Evolutionary conservation across 2,113 vertebrate species (phyloP), one percentile per base, ranked within the genome.

Genomic region (Cyanoliseus patagonus): DNA sequence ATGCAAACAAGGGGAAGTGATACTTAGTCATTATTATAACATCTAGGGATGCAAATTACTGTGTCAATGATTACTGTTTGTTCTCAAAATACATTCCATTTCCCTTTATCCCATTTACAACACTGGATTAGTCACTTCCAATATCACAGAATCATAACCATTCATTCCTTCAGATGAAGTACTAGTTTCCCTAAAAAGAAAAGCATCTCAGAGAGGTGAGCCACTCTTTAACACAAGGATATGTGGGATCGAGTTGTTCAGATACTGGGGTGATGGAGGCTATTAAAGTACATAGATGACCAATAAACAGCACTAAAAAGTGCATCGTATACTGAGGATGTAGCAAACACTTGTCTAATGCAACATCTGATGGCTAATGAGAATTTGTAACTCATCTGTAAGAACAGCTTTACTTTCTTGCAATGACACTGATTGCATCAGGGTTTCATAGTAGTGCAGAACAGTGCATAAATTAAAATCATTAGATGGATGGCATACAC

Each of bases 1-100:
- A 94, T 93, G 86, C 91, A 96, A 96, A 95, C 81, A 91, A 92
- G 94, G 91, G 95, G 95, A 97, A 96, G 86, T 96, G 95, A 93
- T 96, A 94, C 66, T 96, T 94, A 96, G 92, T 96, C 95, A 95
- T 93, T 96, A 96, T 97, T 96, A 94, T 92, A 97, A 94, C 86
- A 96, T 97, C 95, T 89, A 96, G 92, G 96, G 95, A 94, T 96
- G 96, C 77, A 94, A 97, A 96, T 96, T 91, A 92, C 96, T 94
- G 57, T 96, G 92, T 92, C 92, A 97, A 95, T 97, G 96, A 97
- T 96, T 97, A 96, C 96, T 95, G 70, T 96, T 97, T 94, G 94
- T 97, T 97, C 92, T 96, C 94, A 95, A 96, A 96, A 97, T 95
- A 97, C 70, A 94, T 80, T 82, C 92, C 69, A 22, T 95, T 96